These are phyloP conservation scores for Diprion similis DNA, from an alignment of 1,140 invertebrate genomes.

Conservation along the genomic window DNA sequence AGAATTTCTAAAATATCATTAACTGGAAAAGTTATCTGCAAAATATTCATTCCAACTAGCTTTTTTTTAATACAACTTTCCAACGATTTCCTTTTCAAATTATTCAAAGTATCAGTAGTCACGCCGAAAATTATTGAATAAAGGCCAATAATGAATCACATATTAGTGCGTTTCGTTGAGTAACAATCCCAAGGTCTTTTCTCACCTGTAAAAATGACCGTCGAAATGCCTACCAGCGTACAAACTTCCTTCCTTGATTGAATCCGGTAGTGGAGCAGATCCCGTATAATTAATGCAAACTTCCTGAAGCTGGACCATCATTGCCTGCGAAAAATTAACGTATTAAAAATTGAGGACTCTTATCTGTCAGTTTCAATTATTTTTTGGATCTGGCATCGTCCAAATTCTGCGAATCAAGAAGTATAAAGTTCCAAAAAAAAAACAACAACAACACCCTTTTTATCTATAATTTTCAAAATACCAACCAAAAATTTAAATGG, in stretches of 20 bases:
- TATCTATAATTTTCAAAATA: not conserved
- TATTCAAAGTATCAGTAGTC: too few relatives aligned
- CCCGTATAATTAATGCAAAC: constrained; percentile 57
- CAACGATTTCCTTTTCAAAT: too few relatives aligned
- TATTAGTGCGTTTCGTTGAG: constrained; percentile 13
- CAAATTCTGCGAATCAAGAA: too few relatives aligned
- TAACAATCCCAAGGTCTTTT: constrained; percentile 2
- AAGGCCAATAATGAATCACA: constrained; percentile 29
- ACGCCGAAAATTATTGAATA: constrained; percentile 1
- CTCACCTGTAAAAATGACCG: constrained; percentile 67
- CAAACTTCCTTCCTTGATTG: constrained; percentile 57
- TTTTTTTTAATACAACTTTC: too few relatives aligned
- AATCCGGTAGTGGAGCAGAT: constrained; percentile 42
- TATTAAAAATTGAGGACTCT: constrained; percentile 26
- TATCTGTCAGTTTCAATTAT: constrained; percentile 46
- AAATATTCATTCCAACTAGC: too few relatives aligned
- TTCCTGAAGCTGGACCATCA: constrained; percentile 63
- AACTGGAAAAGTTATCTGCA: not conserved
- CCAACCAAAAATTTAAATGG: constrained; percentile 19
- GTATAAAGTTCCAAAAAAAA: not conserved
- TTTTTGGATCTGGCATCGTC: too few relatives aligned
- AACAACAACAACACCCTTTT: not conserved
- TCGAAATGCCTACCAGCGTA: constrained; percentile 65
- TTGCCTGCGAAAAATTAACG: constrained; percentile 36
- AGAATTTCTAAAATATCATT: not conserved